Evolutionary conservation across 2,113 vertebrate genomes (phyloP), one percentile per base, ranked within the genome.

Genomic region (Callorhinus ursinus): DNA sequence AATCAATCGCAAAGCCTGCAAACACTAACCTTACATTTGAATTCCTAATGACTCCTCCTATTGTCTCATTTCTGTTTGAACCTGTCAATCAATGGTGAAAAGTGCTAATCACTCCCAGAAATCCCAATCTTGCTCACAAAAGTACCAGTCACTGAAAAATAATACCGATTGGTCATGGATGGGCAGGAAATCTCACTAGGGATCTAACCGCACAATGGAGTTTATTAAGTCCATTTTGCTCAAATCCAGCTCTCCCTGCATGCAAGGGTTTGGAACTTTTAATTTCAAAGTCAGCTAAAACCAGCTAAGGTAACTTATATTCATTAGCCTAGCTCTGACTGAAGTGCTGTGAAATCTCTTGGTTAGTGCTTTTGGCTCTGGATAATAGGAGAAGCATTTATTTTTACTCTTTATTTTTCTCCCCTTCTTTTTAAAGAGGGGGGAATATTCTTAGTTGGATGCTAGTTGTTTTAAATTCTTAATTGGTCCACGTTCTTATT

Each of bases 141-240:
- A 99, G 99, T 99, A 99, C 98, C 98, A 99, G 98, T 98, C 98
- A 98, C 97, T 90, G 97, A 98, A 98, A 99, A 98, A 99, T 98
- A 99, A 99, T 99, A 98, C 98, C 98, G 90, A 99, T 99, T 99
- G 99, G 99, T 99, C 99, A 99, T 98, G 99, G 98, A 97, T 98
- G 97, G 98, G 98, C 98, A 98, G 97, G 97, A 98, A 98, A 98
- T 98, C 98, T 98, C 98, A 95, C 98, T 95, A 86, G 97, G 98
- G 98, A 98, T 98, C 98, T 98, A 46, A 84, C 51, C 69, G 28
- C 98, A 99, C 99, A 99, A 99, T 98, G 94, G 98, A 98, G 98
- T 99, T 99, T 99, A 99, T 99, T 98, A 99, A 99, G 98, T 98
- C 98, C 98, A 91, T 98, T 99, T 99, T 98, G 97, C 98, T 98